Evolutionary conservation across 2,797 vertebrate genomes (phyloP).

Genomic region (Avahi laniger): DNA sequence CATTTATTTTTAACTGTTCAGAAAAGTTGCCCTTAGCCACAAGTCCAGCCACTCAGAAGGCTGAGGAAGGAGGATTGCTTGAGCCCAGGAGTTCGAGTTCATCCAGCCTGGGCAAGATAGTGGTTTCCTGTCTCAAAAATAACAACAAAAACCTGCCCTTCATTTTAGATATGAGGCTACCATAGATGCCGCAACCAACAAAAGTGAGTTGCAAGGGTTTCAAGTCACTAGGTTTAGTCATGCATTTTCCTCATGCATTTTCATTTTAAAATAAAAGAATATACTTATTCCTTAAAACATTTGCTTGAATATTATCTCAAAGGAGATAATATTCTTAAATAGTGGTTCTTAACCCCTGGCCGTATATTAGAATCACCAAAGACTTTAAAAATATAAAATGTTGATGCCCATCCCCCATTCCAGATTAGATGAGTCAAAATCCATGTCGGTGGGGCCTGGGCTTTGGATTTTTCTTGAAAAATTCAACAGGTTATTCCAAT

Average conservation of each 20-base stretch:
- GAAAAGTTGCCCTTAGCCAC: not conserved
- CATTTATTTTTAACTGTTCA: not conserved
- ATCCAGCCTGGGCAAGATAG: not conserved
- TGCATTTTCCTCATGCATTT: not conserved
- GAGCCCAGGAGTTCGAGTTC: not conserved
- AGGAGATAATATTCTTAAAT: not conserved
- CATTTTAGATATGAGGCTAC: not conserved
- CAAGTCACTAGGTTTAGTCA: not conserved
- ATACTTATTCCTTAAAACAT: not conserved
- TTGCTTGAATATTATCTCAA: not conserved
- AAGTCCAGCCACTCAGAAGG: not conserved
- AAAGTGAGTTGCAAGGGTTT: not conserved
- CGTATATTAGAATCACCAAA: not conserved
- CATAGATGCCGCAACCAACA: not conserved
- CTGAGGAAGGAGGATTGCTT: not conserved
- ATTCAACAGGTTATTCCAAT: not conserved
- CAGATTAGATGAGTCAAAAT: not conserved
- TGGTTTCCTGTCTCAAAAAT: not conserved
- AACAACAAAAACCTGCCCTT: not conserved
- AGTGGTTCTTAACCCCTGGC: not conserved
- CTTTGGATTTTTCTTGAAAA: not conserved
- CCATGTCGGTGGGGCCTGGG: not conserved
- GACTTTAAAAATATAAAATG: not conserved
- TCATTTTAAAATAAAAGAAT: slow-evolving; percentile 12
- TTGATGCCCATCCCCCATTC: not conserved